These are phyloP conservation scores for Chloroclystis v-ata DNA, from an alignment of 2,888 invertebrate species.

Conservation along the genomic window DNA sequence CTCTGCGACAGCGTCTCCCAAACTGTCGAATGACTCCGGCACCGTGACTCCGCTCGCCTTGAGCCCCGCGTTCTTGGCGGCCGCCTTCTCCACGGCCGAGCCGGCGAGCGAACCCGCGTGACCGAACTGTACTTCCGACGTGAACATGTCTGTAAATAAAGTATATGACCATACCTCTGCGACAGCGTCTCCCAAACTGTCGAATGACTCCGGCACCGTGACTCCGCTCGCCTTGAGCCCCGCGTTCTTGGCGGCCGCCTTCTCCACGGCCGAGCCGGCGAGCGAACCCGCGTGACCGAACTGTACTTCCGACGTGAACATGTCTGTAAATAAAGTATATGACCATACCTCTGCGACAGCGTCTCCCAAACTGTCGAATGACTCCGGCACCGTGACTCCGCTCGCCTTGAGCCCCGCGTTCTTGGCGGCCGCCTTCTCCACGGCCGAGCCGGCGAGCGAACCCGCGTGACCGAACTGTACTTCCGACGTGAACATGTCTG, in stretches of 20 bases:
- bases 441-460: constrained; percentile 95
- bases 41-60: constrained; percentile 91
- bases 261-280: constrained; percentile 95
- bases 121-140: constrained; percentile 96
- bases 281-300: constrained; percentile 99
- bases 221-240: constrained; percentile 91
- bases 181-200: constrained; percentile 82
- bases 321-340: constrained; percentile 55
- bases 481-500: constrained; percentile 88
- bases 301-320: constrained; percentile 94
- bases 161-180: constrained; percentile 27
- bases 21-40: constrained; percentile 93
- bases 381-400: constrained; percentile 94
- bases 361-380: constrained; percentile 91
- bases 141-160: constrained; percentile 82
- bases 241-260: constrained; percentile 94
- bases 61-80: constrained; percentile 92
- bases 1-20: constrained; percentile 76
- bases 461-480: constrained; percentile 99
- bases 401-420: constrained; percentile 89
- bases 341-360: constrained; percentile 41
- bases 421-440: constrained; percentile 96
- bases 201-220: constrained; percentile 94
- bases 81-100: constrained; percentile 94
- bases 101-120: constrained; percentile 99